A percentile compares a stretch with the other conserved stretches of the same genome.
phyloP scores from a whole-genome alignment of 2,113 vertebrate genomes.

The Actenoides hombroni region DNA sequence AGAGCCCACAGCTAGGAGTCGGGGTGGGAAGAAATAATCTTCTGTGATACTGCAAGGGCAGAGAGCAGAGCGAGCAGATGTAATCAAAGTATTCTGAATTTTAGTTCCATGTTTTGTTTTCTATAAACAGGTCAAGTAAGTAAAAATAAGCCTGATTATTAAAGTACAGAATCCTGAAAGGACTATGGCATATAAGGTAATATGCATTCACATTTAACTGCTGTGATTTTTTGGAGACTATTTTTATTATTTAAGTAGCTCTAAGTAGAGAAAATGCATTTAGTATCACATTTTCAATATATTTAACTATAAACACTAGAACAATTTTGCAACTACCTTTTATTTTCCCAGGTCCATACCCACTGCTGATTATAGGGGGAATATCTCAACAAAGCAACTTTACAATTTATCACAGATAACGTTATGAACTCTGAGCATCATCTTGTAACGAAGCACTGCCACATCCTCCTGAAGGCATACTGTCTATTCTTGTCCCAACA shows the following conservation, averaged over 20 bases:
- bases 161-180: not conserved
- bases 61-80: not conserved
- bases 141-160: not conserved
- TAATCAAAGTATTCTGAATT: not conserved
- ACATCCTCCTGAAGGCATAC: not conserved
- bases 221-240: not conserved
- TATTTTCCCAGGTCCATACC: not conserved
- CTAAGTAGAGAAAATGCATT: not conserved
- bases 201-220: not conserved
- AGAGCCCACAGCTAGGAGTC: not conserved
- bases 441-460: not conserved
- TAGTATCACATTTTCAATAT: not conserved
- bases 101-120: not conserved
- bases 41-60: not conserved
- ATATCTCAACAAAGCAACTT: not conserved
- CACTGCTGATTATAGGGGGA: not conserved
- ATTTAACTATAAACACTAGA: not conserved
- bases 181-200: not conserved
- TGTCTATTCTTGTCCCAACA: not conserved
- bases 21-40: not conserved
- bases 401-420: not conserved
- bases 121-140: not conserved
- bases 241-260: not conserved
- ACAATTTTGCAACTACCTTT: not conserved
- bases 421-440: not conserved